Conservation (phyloP, 2,888 invertebrate genomes). For the Tachina fera region DNA sequence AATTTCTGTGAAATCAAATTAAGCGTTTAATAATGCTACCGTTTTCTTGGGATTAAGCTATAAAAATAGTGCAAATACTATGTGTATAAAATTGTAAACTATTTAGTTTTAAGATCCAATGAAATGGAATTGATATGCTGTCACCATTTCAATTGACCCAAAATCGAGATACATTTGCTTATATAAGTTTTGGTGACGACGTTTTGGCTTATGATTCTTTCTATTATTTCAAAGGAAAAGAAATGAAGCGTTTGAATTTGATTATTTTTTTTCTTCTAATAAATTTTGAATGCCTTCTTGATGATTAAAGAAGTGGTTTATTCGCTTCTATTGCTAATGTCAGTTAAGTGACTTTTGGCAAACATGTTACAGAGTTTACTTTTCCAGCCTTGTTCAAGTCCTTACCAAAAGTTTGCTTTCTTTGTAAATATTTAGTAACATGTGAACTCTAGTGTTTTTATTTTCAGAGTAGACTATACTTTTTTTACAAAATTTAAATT, state of each 20-base stretch:
- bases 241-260: neutral
- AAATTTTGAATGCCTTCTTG: too few species aligned
- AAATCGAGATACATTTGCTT: conserved; percentile 7
- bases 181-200: conserved; percentile 10
- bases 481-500: too few species aligned
- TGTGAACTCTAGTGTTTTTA: too few species aligned
- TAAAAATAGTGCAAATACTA: conserved; percentile 49
- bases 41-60: conserved; percentile 54
- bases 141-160: too few species aligned
- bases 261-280: neutral
- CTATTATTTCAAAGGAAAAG: neutral
- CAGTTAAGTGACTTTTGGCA: too few species aligned
- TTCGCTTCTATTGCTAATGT: too few species aligned
- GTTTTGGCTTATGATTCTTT: conserved; percentile 18
- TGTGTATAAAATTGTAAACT: conserved; percentile 22
- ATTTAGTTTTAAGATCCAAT: conserved; percentile 19
- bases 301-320: too few species aligned
- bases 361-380: too few species aligned
- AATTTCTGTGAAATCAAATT: conserved; percentile 69
- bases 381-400: too few species aligned
- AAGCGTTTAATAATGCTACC: conserved; percentile 69
- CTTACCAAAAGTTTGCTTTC: too few species aligned
- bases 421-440: too few species aligned
- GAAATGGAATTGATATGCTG: conserved; percentile 43
- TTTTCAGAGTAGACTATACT: too few species aligned